Evolutionary conservation across 1,140 invertebrate genomes (phyloP).

Genomic region (Tenebrio molitor): DNA sequence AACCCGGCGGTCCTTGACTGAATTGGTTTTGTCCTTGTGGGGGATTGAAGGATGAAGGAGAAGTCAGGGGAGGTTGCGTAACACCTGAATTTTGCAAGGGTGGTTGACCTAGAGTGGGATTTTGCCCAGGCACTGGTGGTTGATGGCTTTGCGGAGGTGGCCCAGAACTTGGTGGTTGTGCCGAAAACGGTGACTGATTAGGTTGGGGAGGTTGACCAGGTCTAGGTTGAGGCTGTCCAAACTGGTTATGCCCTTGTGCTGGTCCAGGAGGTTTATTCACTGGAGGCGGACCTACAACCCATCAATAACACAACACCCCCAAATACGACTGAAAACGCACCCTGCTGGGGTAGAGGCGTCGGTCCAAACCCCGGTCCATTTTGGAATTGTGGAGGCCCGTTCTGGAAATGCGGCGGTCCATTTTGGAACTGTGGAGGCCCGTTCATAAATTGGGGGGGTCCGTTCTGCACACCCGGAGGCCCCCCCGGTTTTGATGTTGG

Average conservation of each 20-base stretch:
- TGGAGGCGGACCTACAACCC: no score
- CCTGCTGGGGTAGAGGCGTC: not conserved
- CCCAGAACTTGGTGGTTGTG: not conserved
- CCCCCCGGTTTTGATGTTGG: conserved; percentile 60
- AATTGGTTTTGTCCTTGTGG: conserved; percentile 29
- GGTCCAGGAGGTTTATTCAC: conserved; percentile 57
- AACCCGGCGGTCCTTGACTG: not conserved
- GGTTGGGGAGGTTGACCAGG: conserved; percentile 53
- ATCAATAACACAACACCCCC: not conserved
- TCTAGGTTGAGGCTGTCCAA: conserved; percentile 39
- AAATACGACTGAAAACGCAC: not conserved
- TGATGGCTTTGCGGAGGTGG: not conserved
- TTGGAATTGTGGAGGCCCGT: conserved; percentile 51
- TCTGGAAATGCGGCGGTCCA: conserved; percentile 45
- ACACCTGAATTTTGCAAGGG: no score
- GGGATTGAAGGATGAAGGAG: conserved; percentile 40
- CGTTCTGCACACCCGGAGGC: conserved; percentile 37
- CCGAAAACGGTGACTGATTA: conserved; percentile 49
- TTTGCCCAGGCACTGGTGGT: conserved; percentile 52
- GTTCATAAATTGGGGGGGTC: conserved; percentile 50
- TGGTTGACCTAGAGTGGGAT: conserved; percentile 52
- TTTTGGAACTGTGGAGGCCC: conserved; percentile 50
- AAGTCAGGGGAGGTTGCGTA: conserved; percentile 57
- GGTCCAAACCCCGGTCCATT: conserved; percentile 54
- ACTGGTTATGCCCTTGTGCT: conserved; percentile 61